Evolutionary conservation across 2,888 invertebrate species (phyloP).

Genomic region (Poecilus cupreus): DNA sequence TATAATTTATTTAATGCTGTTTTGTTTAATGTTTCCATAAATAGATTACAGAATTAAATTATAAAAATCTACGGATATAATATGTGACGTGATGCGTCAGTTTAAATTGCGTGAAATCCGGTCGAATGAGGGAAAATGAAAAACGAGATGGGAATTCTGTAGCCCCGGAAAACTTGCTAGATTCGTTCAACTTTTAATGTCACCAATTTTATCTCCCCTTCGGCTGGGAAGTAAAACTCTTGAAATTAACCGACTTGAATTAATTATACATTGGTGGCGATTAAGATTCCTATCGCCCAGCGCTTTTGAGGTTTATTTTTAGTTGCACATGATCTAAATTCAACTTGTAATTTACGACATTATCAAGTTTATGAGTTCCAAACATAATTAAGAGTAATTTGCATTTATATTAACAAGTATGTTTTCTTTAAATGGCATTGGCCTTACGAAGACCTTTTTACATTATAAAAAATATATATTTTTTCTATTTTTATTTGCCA

Average conservation of each 20-base stretch:
- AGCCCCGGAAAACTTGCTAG: not conserved
- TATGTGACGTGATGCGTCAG: not conserved
- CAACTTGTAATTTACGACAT: constrained; percentile 22
- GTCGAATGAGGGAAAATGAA: not conserved
- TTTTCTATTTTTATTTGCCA: too few relatives aligned
- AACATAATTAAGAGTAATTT: constrained; percentile 32
- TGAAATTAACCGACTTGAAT: constrained; percentile 52
- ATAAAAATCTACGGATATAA: not conserved
- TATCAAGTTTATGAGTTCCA: not conserved
- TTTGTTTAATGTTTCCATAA: too few relatives aligned
- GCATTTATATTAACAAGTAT: constrained; percentile 21
- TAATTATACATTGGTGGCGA: constrained; percentile 52
- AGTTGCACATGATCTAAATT: constrained; percentile 26
- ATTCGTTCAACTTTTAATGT: constrained; percentile 53
- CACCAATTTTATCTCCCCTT: constrained; percentile 48
- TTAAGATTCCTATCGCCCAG: constrained; percentile 42
- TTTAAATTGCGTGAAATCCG: not conserved
- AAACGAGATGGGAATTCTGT: constrained; percentile 10
- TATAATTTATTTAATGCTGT: too few relatives aligned
- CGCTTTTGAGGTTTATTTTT: not conserved
- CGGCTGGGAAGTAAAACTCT: constrained; percentile 1
- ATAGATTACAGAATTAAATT: not conserved
- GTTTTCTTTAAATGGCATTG: too few relatives aligned
- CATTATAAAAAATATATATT: too few relatives aligned
- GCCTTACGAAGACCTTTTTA: too few relatives aligned